Percentiles rank a stretch among this genome's conserved stretches.
Evolutionary conservation across 2,113 vertebrate genomes (phyloP).

Genomic region (Donacobius atricapilla): DNA sequence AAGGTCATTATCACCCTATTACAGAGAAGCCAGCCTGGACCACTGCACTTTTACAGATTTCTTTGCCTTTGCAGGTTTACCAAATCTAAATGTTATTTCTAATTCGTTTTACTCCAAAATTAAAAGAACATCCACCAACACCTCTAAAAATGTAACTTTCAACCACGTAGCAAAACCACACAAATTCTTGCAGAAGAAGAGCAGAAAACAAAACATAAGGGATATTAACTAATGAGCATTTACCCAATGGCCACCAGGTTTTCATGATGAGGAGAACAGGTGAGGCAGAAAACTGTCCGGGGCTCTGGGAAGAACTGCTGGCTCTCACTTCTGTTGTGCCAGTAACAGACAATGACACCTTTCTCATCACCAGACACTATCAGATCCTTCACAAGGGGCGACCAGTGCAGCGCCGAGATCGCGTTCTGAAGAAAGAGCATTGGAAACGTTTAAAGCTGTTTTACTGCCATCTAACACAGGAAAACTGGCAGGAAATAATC

Average conservation of each 20-base stretch:
- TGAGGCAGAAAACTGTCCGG: slow-evolving; percentile 87
- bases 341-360: slow-evolving; percentile 87
- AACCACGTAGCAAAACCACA: neutral
- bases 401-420: slow-evolving; percentile 89
- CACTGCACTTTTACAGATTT: neutral
- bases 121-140: neutral
- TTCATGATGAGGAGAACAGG: slow-evolving; percentile 90
- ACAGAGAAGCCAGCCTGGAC: neutral
- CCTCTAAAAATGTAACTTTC: neutral
- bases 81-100: neutral
- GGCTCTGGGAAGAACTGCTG: slow-evolving; percentile 89
- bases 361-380: slow-evolving; percentile 93
- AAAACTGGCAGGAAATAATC: neutral
- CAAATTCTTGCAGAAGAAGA: neutral
- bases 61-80: neutral
- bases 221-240: neutral
- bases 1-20: neutral
- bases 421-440: slow-evolving; percentile 70
- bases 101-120: neutral
- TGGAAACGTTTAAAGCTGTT: neutral
- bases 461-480: neutral
- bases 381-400: slow-evolving; percentile 86
- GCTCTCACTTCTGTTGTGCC: slow-evolving; percentile 86
- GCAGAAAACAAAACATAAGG: neutral
- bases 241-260: slow-evolving; percentile 88